Conservation (phyloP, 2,888 invertebrate species). For the Andrena marginata region DNA sequence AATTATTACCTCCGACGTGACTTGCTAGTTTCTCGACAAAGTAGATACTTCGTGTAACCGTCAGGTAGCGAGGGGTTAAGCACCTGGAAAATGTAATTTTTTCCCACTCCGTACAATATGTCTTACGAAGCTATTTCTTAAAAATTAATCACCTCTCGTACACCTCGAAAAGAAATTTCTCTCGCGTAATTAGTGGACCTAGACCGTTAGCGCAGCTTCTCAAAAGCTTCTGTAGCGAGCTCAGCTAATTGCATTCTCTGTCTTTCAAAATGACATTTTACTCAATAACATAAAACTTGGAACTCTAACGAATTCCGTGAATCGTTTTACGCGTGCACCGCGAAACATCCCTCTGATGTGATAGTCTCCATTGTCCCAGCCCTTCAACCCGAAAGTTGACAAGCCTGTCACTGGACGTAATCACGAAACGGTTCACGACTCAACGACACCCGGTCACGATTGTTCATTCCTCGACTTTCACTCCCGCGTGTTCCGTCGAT, state of each 20-base stretch:
- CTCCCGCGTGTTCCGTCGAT: slow-evolving; percentile 71
- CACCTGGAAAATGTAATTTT: slow-evolving; percentile 15
- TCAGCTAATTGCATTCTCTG: not conserved
- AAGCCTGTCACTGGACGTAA: slow-evolving; percentile 36
- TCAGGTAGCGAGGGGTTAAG: slow-evolving; percentile 11
- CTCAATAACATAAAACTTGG: not conserved
- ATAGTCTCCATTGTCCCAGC: slow-evolving; percentile 42
- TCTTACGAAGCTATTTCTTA: not conserved
- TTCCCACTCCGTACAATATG: not conserved
- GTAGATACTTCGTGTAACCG: slow-evolving; percentile 4
- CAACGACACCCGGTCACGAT: slow-evolving; percentile 63
- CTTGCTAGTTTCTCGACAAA: slow-evolving; percentile 16
- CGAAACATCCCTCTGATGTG: slow-evolving; percentile 3
- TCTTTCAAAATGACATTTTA: not conserved
- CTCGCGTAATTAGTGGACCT: too few species aligned
- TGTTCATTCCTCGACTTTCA: slow-evolving; percentile 74
- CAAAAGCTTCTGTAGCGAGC: too few species aligned
- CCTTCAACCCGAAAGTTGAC: slow-evolving; percentile 42
- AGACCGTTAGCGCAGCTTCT: too few species aligned
- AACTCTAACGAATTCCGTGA: not conserved
- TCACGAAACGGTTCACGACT: slow-evolving; percentile 64
- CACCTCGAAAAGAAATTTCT: not conserved
- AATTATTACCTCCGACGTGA: slow-evolving; percentile 15
- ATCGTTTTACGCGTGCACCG: not conserved
- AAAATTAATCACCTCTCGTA: not conserved